Percentiles rank a stretch among this genome's conserved stretches.
These are phyloP conservation scores for Geotrupes spiniger DNA, from an alignment of 2,888 invertebrate species.

Conservation along the genomic window DNA sequence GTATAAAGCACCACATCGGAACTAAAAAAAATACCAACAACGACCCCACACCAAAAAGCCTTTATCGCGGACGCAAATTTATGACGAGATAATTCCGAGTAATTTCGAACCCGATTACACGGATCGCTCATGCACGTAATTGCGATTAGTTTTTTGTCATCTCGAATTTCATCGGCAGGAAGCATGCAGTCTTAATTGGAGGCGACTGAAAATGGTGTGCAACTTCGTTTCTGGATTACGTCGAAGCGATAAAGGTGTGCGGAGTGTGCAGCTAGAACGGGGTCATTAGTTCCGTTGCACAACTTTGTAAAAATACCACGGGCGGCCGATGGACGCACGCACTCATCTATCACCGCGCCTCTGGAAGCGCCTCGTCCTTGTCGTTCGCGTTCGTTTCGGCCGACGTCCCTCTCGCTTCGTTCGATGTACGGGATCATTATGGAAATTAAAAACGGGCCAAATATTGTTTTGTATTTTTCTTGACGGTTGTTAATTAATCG, in stretches of 20 bases:
- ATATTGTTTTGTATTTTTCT: constrained; percentile 1
- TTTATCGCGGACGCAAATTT: too few species aligned
- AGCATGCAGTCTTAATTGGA: too few species aligned
- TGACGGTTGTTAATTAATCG: not conserved
- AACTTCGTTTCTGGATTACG: not conserved
- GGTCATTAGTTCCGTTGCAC: constrained; percentile 31
- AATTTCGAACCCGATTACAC: too few species aligned
- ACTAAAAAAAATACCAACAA: too few species aligned
- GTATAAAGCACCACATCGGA: too few species aligned
- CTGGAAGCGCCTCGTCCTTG: not conserved
- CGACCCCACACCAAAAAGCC: too few species aligned
- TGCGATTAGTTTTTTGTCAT: too few species aligned
- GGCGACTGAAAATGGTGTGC: not conserved
- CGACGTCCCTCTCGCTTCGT: not conserved
- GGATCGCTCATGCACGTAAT: too few species aligned
- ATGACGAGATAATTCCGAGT: too few species aligned
- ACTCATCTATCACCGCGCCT: constrained; percentile 20
- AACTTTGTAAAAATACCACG: constrained; percentile 29
- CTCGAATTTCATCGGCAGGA: too few species aligned
- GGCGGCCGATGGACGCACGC: constrained; percentile 25
- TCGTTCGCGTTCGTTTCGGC: not conserved
- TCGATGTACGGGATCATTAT: constrained; percentile 2
- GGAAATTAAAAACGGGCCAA: constrained; percentile 2
- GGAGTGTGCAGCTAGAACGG: constrained; percentile 18
- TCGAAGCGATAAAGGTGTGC: constrained; percentile 1